Evolutionary conservation across 2,797 vertebrate genomes (phyloP).

Genomic region (Orestias chungarensis): DNA sequence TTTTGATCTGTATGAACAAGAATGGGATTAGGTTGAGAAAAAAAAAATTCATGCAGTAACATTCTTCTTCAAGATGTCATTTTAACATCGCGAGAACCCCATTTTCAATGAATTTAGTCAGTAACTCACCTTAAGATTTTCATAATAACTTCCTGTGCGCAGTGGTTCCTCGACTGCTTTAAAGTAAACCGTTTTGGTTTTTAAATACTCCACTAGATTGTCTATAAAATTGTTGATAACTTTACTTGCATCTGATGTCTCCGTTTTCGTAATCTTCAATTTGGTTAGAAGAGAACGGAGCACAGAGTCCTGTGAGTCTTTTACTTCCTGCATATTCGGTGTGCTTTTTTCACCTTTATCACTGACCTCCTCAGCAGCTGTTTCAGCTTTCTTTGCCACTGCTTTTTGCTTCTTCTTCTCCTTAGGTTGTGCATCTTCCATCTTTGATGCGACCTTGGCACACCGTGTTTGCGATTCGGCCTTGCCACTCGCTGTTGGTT

Average conservation of each 20-base stretch:
- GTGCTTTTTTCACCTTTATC: not conserved
- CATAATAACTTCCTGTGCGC: constrained; percentile 76
- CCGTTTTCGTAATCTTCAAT: constrained; percentile 44
- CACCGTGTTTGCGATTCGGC: not conserved
- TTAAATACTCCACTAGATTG: constrained; percentile 44
- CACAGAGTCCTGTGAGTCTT: not conserved
- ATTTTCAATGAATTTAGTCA: not conserved
- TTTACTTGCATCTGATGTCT: constrained; percentile 26
- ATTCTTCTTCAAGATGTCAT: too few species aligned
- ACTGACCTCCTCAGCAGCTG: not conserved
- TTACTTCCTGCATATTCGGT: not conserved
- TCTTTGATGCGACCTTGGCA: not conserved
- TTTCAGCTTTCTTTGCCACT: not conserved
- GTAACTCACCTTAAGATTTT: constrained; percentile 73
- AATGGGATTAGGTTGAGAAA: not conserved
- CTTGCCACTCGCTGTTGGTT: not conserved
- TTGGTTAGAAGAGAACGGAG: constrained; percentile 51
- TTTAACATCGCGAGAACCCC: not conserved
- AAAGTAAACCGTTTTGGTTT: constrained; percentile 29
- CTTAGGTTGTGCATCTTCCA: not conserved
- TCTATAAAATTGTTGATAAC: constrained; percentile 50
- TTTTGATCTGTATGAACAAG: constrained; percentile 78
- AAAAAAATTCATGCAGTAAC: not conserved
- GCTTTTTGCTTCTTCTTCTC: not conserved
- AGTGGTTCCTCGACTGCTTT: constrained; percentile 35